phyloP scores from a whole-genome alignment of 2,113 vertebrate species.

The Xenopus tropicalis region UCB_Xtro_10.0 CM004445.2:82644001-82644500 shows the following conservation, averaged over 20 bases:
- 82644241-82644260: conserved; percentile 45
- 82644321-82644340: conserved; percentile 33
- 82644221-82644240: conserved; percentile 49
- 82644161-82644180: conserved; percentile 31
- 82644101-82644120: conserved; percentile 35
- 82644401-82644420: not conserved
- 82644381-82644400: not conserved
- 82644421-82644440: conserved; percentile 31
- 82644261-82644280: conserved; percentile 39
- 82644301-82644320: conserved; percentile 45
- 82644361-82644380: conserved; percentile 31
- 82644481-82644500: conserved; percentile 28
- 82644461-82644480: conserved; percentile 12
- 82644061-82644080: conserved; percentile 25
- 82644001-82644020: not conserved
- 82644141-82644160: conserved; percentile 8
- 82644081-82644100: conserved; percentile 7
- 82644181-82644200: conserved; percentile 9
- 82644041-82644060: not conserved
- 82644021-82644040: conserved; percentile 4
- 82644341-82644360: conserved; percentile 28
- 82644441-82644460: conserved; percentile 11
- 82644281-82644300: conserved; percentile 36
- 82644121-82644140: conserved; percentile 23
- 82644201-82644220: conserved; percentile 50